Base-by-base conservation (phyloP, 2,113 vertebrate genomes). In the Dinomys branickii region DNA sequence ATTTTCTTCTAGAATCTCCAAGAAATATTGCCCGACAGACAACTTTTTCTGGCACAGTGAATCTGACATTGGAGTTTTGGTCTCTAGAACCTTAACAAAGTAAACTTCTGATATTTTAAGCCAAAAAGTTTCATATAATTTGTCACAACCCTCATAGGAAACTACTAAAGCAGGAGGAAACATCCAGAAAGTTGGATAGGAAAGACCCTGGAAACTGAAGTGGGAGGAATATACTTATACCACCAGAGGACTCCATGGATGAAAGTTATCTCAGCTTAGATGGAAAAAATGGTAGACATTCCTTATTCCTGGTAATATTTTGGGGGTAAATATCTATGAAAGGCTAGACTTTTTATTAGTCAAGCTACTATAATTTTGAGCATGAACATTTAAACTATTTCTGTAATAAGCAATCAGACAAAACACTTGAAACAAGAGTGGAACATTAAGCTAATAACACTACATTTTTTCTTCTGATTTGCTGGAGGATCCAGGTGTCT, bases 21-120 rank as follows among this genome's bases (percentile, higher is more conserved):
- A 67, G 26, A 24, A 20, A 69, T 38, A 1, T 2, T 7, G 20
- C 2, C 14, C 14, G 38, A 16, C 20, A 0, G 1, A 65, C 14
- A 58, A 47, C 5, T 54, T 30, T 3, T 12, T 17, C n/a, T 28
- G 38, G 24, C 38, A 58, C 11, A 14, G 7, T 7, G 58, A 94
- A 17, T 54, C 17, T 69, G 50, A 59, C 8, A 73, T 87, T 47
- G 12, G 17, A 22, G 30, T 77, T 56, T 30, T 54, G 47, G 4
- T n/a, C 69, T 92, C 86, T 19, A 47, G 41, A 61, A 78, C 33
- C 28, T 5, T 69, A 33, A 30, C 50, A 17, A 50, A 67, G 69
- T 16, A 22, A 5, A 52, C 71, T 89, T 56, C 28, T 71, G 0
- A 61, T 93, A 28, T 63, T 87, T 78, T 44, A 63, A 67, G 30